Evolutionary conservation across 2,113 vertebrate species (phyloP).

Genomic region (Danionella cerebrum): DNA sequence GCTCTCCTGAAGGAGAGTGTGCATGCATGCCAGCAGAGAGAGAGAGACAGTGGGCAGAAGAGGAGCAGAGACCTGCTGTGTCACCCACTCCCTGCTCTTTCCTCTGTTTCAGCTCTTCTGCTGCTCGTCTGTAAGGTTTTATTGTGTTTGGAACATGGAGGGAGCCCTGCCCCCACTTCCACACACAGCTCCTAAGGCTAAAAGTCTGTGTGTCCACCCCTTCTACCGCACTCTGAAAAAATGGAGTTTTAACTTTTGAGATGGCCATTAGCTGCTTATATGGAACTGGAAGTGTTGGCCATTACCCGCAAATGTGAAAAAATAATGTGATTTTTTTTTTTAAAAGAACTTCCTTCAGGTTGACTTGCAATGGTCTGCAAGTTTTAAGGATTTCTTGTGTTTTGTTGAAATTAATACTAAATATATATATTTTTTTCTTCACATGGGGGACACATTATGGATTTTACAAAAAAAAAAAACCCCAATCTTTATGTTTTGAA

Average conservation of each 20-base stretch:
- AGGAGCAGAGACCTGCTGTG: neutral
- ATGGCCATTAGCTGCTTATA: too few relatives aligned
- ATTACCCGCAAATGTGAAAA: too few relatives aligned
- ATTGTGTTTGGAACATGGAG: slow-evolving; percentile 26
- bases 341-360: too few relatives aligned
- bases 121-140: slow-evolving; percentile 11
- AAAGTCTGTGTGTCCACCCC: slow-evolving; percentile 17
- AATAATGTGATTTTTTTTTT: too few relatives aligned
- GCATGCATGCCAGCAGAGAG: neutral
- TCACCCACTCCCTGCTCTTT: slow-evolving; percentile 6
- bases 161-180: slow-evolving; percentile 27
- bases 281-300: too few relatives aligned
- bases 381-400: too few relatives aligned
- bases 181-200: slow-evolving; percentile 20
- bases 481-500: too few relatives aligned
- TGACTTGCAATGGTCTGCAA: too few relatives aligned
- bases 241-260: neutral
- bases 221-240: neutral
- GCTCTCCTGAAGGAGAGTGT: neutral
- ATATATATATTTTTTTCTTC: too few relatives aligned
- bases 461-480: too few relatives aligned
- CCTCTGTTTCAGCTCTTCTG: neutral
- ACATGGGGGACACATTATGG: too few relatives aligned
- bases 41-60: neutral
- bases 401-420: too few relatives aligned